Conservation (phyloP, 2,113 vertebrate genomes). For the Pogona vitticeps region DNA sequence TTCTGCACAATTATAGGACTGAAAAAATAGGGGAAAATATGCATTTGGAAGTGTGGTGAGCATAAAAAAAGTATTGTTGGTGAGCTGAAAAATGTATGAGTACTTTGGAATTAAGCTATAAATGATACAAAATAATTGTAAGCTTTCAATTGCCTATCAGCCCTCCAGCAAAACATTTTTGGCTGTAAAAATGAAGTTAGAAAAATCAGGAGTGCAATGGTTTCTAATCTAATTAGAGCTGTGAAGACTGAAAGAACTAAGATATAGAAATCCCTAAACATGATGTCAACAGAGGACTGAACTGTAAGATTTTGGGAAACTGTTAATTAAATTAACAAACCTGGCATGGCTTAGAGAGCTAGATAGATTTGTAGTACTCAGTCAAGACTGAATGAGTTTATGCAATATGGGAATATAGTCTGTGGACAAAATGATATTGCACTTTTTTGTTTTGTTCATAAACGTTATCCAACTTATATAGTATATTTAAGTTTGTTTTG, state of each 20-base stretch:
- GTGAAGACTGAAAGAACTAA: not conserved
- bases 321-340: not conserved
- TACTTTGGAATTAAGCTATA: not conserved
- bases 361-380: not conserved
- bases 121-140: not conserved
- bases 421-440: not conserved
- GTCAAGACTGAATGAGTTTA: not conserved
- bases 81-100: not conserved
- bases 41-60: not conserved
- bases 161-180: not conserved
- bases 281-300: not conserved
- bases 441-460: not conserved
- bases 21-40: not conserved
- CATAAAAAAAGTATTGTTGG: not conserved
- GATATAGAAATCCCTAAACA: not conserved
- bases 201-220: not conserved
- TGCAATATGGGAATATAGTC: not conserved
- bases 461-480: not conserved
- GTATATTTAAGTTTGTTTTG: not conserved
- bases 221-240: slow-evolving; percentile 14
- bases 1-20: not conserved
- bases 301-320: not conserved
- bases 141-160: not conserved
- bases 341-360: not conserved
- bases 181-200: not conserved